phyloP scores from a whole-genome alignment of 2,113 vertebrate species.

The Bolborhynchus lineola region DNA sequence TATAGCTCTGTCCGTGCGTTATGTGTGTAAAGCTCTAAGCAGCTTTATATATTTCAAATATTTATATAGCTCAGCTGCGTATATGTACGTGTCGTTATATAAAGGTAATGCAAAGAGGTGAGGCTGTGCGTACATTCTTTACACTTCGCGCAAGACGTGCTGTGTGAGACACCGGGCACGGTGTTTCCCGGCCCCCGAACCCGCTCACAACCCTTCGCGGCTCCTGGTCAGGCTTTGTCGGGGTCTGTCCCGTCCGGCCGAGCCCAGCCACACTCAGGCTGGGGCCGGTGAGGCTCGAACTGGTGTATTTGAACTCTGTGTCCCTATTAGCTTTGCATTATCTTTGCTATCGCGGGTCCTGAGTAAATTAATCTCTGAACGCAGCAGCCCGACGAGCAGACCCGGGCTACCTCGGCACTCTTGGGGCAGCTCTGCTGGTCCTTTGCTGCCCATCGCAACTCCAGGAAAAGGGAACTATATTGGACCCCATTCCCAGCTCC shows the following conservation, averaged over 20 bases:
- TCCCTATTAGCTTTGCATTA: rapidly evolving
- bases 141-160: rapidly evolving
- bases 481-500: not conserved
- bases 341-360: rapidly evolving
- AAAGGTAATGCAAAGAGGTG: not conserved
- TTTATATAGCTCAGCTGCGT: not conserved
- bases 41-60: not conserved
- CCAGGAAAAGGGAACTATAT: rapidly evolving
- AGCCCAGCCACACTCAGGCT: not conserved
- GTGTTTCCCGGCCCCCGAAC: not conserved
- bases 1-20: rapidly evolving
- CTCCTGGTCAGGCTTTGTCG: not conserved
- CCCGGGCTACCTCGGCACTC: too few species aligned
- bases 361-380: too few species aligned
- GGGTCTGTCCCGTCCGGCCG: not conserved
- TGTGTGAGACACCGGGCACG: not conserved
- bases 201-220: not conserved
- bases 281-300: not conserved
- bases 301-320: rapidly evolving
- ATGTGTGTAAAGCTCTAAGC: rapidly evolving
- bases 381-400: too few species aligned
- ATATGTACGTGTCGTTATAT: rapidly evolving
- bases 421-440: not conserved
- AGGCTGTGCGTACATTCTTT: rapidly evolving
- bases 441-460: not conserved